Base-by-base conservation (phyloP, 2,888 invertebrate genomes). In the Eupithecia exiguata region DNA sequence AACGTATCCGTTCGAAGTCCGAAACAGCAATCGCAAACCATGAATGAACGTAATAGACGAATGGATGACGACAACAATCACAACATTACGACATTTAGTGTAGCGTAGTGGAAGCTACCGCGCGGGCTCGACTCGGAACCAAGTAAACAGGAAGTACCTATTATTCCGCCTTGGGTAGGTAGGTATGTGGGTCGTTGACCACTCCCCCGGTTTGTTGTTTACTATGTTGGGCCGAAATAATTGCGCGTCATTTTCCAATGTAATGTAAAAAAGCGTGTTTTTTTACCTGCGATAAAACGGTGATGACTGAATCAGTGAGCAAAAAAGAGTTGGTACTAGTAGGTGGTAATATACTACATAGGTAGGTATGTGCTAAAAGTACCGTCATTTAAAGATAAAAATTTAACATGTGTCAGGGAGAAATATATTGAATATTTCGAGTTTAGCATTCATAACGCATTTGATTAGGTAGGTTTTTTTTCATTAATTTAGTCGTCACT, bases 1-100 rank as follows among this genome's bases (percentile, higher is more conserved):
- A 91, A 84, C 88, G 91, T 90, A 90, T 88, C 88, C 88, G 88
- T 74, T 74, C 79, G 71, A 80, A 76, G 76, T 72, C 73, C 78
- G 69, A 46, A 72, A 70, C 76, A 65, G 49, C 72, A 62, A 76
- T 70, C 72, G 77, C 81, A 72, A 80, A 78, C 79, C 80, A 85
- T 87, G 84, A 88, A 87, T 86, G 86, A 84, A 85, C 80, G 72
- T 79, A 83, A 80, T 63, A 71, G 70, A 65, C 74, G 71, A 74
- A 70, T 71, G 67, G 25, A 72, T 78, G 77, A 79, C 76, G 75
- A 74, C 83, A 83, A 77, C 79, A 79, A 77, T 70, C 69, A 76
- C 77, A 74, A 78, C 63, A 53, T 69, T 74, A 62, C 71, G 30
- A 10, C 67, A 38, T 49, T 69, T 58, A n/a, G 36, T 18, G 21